phyloP scores from a whole-genome alignment of 1,140 invertebrate genomes.

The Augochlora pura region DNA sequence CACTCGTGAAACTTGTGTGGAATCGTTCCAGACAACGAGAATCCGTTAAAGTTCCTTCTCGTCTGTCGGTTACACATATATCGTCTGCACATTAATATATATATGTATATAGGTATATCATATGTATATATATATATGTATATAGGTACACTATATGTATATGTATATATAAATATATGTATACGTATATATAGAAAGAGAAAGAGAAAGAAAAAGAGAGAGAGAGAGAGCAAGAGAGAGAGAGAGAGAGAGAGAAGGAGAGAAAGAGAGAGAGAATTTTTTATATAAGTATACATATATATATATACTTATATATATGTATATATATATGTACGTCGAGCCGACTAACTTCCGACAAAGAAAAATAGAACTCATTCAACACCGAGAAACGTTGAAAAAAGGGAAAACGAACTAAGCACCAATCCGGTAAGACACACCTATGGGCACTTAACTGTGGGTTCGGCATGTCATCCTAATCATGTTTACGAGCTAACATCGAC shows the following conservation, averaged over 20 bases:
- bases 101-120: neutral
- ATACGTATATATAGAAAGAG: neutral
- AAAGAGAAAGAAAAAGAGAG: no score
- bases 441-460: conserved; percentile 72
- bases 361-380: conserved; percentile 62
- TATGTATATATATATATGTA: conserved; percentile 6
- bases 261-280: no score
- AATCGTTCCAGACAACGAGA: conserved; percentile 59
- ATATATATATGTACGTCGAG: conserved; percentile 45
- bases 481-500: conserved; percentile 73
- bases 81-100: conserved; percentile 58
- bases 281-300: no score
- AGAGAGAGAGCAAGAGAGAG: no score
- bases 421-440: conserved; percentile 74
- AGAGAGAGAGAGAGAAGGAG: no score
- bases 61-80: conserved; percentile 49
- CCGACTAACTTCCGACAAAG: conserved; percentile 62
- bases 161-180: conserved; percentile 10
- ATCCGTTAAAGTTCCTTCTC: conserved; percentile 44
- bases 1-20: conserved; percentile 57
- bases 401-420: conserved; percentile 71
- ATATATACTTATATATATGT: neutral
- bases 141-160: neutral
- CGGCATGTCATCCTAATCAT: conserved; percentile 71
- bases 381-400: conserved; percentile 65